A percentile compares a stretch with the other conserved stretches of the same genome.
These are phyloP conservation scores for Heptranchias perlo DNA, from an alignment of 2,113 vertebrate genomes.

Conservation along the genomic window DNA sequence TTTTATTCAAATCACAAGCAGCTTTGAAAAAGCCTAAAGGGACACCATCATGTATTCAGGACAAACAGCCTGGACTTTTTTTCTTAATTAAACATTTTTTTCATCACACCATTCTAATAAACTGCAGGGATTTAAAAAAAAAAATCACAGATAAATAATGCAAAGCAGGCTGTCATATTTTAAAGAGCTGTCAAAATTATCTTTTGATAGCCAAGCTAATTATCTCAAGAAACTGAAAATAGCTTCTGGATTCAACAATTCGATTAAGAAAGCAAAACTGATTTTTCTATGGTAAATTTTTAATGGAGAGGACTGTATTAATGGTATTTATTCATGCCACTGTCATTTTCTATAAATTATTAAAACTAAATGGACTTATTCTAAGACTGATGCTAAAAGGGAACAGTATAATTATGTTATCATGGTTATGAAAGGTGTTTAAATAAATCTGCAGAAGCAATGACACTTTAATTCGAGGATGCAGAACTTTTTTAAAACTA, in stretches of 20 bases:
- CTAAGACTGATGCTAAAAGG: background rate
- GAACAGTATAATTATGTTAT: background rate
- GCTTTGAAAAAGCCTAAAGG: constrained; percentile 22
- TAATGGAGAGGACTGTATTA: constrained; percentile 17
- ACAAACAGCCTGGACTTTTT: background rate
- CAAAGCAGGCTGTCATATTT: background rate
- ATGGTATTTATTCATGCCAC: constrained; percentile 14
- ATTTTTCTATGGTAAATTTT: constrained; percentile 21
- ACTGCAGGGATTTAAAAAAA: background rate
- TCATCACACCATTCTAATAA: constrained; percentile 7
- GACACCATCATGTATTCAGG: constrained; percentile 8
- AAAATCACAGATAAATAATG: constrained; percentile 4
- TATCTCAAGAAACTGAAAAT: constrained; percentile 14
- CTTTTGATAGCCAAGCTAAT: background rate
- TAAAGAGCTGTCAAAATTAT: constrained; percentile 18
- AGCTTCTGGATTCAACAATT: constrained; percentile 27
- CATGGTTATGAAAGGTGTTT: background rate
- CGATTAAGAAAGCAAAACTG: constrained; percentile 28
- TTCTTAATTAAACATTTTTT: constrained; percentile 24
- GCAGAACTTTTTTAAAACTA: background rate
- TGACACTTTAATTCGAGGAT: background rate
- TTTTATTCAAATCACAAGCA: constrained; percentile 25
- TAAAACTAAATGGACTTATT: constrained; percentile 11
- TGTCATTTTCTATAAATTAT: constrained; percentile 28
- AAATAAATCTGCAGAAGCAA: background rate